Conservation (phyloP, 1,140 invertebrate species). For the Drosophila bifasciata region DNA sequence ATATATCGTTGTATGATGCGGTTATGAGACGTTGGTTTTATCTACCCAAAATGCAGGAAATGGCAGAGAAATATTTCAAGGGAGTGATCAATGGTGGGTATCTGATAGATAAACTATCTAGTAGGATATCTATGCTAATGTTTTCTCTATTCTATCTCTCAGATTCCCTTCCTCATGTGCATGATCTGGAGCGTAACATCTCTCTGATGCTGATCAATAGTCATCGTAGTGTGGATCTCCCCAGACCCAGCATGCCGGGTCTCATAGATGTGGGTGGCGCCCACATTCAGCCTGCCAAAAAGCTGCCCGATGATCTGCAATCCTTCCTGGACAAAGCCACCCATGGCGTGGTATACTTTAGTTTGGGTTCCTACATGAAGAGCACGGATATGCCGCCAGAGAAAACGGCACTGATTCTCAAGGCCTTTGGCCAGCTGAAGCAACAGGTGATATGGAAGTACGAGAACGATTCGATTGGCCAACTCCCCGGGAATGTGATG, state of each 20-base stretch:
- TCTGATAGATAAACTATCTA: rapidly evolving
- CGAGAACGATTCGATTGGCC: conserved; percentile 82
- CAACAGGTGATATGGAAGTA: conserved; percentile 88
- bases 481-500: conserved; percentile 86
- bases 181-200: conserved; percentile 85
- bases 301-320: conserved; percentile 83
- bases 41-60: conserved; percentile 79
- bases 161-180: conserved; percentile 80
- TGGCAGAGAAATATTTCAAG: conserved; percentile 76
- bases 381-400: conserved; percentile 84
- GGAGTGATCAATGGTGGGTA: conserved; percentile 53
- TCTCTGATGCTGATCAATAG: conserved; percentile 86
- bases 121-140: neutral
- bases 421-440: conserved; percentile 86
- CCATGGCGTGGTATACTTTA: conserved; percentile 87
- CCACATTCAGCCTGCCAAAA: conserved; percentile 83
- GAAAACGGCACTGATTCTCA: conserved; percentile 83
- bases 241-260: conserved; percentile 84
- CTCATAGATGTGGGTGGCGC: conserved; percentile 85
- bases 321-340: conserved; percentile 85
- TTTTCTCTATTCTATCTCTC: neutral
- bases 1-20: conserved; percentile 73
- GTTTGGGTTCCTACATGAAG: conserved; percentile 86
- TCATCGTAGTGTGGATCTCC: conserved; percentile 84
- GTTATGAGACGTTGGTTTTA: conserved; percentile 73